Evolutionary conservation across 1,140 invertebrate species (phyloP), one percentile per base, ranked within the genome.

Genomic region (Pachypsylla venusta): DNA sequence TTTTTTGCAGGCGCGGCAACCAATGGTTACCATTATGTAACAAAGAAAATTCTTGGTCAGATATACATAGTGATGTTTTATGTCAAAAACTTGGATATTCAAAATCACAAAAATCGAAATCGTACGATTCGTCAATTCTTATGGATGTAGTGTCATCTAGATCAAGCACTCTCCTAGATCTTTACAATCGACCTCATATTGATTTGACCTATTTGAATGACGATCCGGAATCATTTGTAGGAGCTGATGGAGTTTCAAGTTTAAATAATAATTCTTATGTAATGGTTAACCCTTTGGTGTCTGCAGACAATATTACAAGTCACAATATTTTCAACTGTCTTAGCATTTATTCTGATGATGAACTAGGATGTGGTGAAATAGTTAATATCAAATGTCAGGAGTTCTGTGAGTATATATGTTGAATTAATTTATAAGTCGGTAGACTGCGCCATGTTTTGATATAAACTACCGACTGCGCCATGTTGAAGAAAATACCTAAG

Each of bases 51-150:
- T 48, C 42, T 25, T 80, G 78, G 78, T 72, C 72, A 53, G 67
- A 70, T 22, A 71, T 72, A 20, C 72, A 74, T 60, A 78, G 77
- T 28, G 70, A 79, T 61, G 63, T 70, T 28, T 72, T 76, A 19
- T 81, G 79, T 62, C 70, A 71, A 62, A 66, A 67, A 27, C 64
- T 80, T 61, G 79, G 79, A 26, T 79, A 74, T 60, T 67, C 69
- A 7, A 70, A 69, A 2, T 67, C 76, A 1, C 68, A 71, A 40
- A 48, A 48, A 22, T 5, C 4, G n/a, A n/a, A n/a, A n/a, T n/a
- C n/a, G n/a, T n/a, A n/a, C n/a, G n/a, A n/a, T n/a, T n/a, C n/a
- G n/a, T n/a, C n/a, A n/a, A n/a, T n/a, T n/a, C n/a, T n/a, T n/a
- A n/a, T n/a, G n/a, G n/a, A n/a, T n/a, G n/a, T n/a, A n/a, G n/a